Evolutionary conservation across 2,888 invertebrate species (phyloP), one percentile per base, ranked within the genome.

Genomic region (Polyploca ridens): DNA sequence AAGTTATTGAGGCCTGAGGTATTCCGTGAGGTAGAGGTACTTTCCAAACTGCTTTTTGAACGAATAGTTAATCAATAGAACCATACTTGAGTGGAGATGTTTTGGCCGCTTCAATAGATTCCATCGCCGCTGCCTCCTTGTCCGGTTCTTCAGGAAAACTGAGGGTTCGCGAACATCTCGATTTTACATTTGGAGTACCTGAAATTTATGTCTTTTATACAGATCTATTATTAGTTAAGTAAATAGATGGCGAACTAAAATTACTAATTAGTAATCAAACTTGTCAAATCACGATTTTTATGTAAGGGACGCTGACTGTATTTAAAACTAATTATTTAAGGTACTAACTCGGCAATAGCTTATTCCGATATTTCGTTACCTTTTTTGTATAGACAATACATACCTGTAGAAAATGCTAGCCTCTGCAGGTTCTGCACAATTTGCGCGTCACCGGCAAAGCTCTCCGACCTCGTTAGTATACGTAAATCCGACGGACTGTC

Each of bases 371-470:
- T 38, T 38, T 38, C 10, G 38, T 38, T 3, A 38, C 8, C 10
- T 38, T 10, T 38, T 10, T 49, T 38, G 10, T 10, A 33, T 59
- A 11, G 13, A 64, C 35, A 68, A 57, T 58, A 78, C 84, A 67
- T 74, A 88, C 90, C 85, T 67, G 77, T 88, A 64, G 85, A 72
- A 72, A 89, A 90, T 0, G 93, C 86, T 65, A 95, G 88, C 81
- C 95, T 94, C 80, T 96, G 96, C 60, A 96, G 85, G 78, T 96
- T 97, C 75, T 96, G 96, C 44, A 97, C 88, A 46, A 97, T 96
- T 79, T 97, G 96, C 7, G 96, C 96, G 85, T 97, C 97, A n/a
- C 96, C 96, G 0, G 96, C 97, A 85, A 96, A 97, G 82, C 97
- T 97, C 79, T 97, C 96, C 0, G 96, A 96, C 69, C 96, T 91